A percentile compares a stretch with the other conserved stretches of the same genome.
Evolutionary conservation across 2,888 invertebrate species (phyloP).

Genomic region (Athrips mouffetella): DNA sequence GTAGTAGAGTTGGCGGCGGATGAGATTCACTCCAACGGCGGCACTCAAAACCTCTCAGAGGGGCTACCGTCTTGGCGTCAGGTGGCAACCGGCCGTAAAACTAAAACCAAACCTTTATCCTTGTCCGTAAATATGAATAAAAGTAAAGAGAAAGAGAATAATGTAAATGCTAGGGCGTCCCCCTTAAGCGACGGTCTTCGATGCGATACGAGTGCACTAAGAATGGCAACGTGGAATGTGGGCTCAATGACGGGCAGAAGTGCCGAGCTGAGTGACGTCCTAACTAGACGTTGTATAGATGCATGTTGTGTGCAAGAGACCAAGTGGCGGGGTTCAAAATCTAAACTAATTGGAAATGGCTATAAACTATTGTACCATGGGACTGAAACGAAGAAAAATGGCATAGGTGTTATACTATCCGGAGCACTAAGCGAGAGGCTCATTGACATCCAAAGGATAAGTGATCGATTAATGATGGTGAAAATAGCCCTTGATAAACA

Average conservation of each 20-base stretch:
- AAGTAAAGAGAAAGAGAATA: background rate
- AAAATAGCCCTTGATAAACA: too few relatives aligned
- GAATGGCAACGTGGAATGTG: conserved; percentile 14
- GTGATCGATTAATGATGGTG: too few relatives aligned
- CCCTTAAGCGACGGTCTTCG: background rate
- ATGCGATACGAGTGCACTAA: too few relatives aligned
- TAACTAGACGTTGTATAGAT: conserved; percentile 16
- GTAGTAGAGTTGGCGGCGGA: conserved; percentile 3
- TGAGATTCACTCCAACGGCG: conserved; percentile 2
- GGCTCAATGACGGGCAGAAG: conserved; percentile 17
- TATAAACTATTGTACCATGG: conserved; percentile 17
- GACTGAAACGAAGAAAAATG: background rate
- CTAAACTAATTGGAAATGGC: conserved; percentile 17
- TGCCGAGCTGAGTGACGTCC: conserved; percentile 10
- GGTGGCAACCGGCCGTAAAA: too few relatives aligned
- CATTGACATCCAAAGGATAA: too few relatives aligned
- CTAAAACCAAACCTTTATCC: too few relatives aligned
- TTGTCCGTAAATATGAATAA: background rate
- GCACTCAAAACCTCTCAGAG: background rate
- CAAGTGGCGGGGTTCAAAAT: conserved; percentile 24
- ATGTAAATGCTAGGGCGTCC: background rate
- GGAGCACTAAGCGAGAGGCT: too few relatives aligned
- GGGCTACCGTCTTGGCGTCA: background rate
- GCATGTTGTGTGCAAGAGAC: conserved; percentile 25
- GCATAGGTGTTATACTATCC: background rate